phyloP scores from a whole-genome alignment of 1,140 invertebrate species.

The Ceratosolen solmsi region DNA sequence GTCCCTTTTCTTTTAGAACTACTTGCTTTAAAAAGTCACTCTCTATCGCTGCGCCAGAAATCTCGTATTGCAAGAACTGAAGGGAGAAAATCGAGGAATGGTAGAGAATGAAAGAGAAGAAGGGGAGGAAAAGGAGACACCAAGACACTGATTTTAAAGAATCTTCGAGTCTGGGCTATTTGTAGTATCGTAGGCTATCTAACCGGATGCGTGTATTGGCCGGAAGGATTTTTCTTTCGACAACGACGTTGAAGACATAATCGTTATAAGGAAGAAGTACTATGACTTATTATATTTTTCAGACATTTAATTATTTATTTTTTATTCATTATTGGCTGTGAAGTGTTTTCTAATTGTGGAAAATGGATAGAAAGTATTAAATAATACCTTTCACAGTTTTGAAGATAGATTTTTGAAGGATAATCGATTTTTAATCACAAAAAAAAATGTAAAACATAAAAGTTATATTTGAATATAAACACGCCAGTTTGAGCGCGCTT shows the following conservation, averaged over 20 bases:
- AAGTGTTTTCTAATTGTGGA: neutral
- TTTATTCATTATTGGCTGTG: neutral
- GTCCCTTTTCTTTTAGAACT: slow-evolving; percentile 33
- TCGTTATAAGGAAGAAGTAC: neutral
- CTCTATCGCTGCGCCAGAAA: slow-evolving; percentile 54
- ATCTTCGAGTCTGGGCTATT: slow-evolving; percentile 56
- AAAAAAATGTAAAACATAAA: too few relatives aligned
- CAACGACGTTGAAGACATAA: neutral
- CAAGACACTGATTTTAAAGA: slow-evolving; percentile 57
- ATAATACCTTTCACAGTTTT: too few relatives aligned
- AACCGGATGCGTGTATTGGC: slow-evolving; percentile 45
- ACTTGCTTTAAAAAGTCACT: slow-evolving; percentile 42
- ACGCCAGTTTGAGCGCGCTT: too few relatives aligned
- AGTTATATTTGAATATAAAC: too few relatives aligned
- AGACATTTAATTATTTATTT: slow-evolving; percentile 20
- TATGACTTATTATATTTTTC: neutral
- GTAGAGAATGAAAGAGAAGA: slow-evolving; percentile 29
- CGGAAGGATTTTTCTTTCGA: slow-evolving; percentile 36
- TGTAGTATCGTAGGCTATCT: slow-evolving; percentile 55
- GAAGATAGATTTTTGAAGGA: too few relatives aligned
- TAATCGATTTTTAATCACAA: too few relatives aligned
- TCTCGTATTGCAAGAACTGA: slow-evolving; percentile 38
- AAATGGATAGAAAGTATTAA: too few relatives aligned
- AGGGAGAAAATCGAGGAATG: neutral
- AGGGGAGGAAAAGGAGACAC: neutral